Conservation (phyloP, 2,113 vertebrate genomes). For the Cyanoramphus novaezelandiae region DNA sequence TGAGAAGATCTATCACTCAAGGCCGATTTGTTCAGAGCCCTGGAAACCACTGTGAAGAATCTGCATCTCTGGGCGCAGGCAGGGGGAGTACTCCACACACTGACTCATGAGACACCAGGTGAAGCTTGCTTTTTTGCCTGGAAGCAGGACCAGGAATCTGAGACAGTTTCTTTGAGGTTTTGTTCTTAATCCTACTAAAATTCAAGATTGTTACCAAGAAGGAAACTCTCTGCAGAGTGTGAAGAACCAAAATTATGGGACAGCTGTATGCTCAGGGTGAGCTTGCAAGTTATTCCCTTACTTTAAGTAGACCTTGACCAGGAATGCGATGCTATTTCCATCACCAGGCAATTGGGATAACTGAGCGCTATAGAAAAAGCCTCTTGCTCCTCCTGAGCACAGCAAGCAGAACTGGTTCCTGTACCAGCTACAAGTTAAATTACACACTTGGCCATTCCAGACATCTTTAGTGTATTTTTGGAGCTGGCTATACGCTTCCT, state of each 20-base stretch:
- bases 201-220: neutral
- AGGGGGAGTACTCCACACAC: neutral
- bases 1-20: neutral
- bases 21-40: neutral
- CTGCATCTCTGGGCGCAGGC: neutral
- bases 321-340: neutral
- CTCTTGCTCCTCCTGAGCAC: neutral
- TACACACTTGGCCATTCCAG: conserved; percentile 4
- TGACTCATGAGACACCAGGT: neutral
- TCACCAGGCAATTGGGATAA: neutral
- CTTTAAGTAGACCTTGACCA: neutral
- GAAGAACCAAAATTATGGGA: neutral
- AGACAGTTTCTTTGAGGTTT: neutral
- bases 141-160: neutral
- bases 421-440: conserved; percentile 22
- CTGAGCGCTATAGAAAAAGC: neutral
- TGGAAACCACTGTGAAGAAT: neutral
- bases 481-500: neutral
- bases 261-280: neutral
- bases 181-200: neutral
- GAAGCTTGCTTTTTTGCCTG: neutral
- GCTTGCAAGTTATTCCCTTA: neutral
- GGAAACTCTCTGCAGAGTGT: neutral
- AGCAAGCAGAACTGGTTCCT: neutral
- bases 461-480: conserved; percentile 31